A percentile compares a stretch with the other conserved stretches of the same genome.
These are phyloP conservation scores for Tipula vernalis DNA, from an alignment of 2,888 invertebrate species.

Conservation along the genomic window DNA sequence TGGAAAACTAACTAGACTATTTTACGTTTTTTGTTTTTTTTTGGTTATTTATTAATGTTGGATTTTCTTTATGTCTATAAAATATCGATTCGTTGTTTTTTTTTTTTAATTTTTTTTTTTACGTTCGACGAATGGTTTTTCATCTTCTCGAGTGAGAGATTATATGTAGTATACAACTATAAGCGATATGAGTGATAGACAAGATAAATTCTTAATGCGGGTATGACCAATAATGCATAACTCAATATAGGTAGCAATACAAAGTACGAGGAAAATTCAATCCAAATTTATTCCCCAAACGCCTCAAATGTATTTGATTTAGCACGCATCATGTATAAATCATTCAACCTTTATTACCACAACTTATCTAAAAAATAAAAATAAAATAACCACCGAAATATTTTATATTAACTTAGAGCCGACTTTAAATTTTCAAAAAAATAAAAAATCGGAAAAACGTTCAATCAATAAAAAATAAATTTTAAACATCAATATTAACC, in stretches of 20 bases:
- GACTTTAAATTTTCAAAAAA: neutral
- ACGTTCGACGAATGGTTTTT: neutral
- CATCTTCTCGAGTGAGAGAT: neutral
- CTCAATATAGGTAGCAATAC: neutral
- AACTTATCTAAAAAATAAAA: neutral
- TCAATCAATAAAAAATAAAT: conserved; percentile 4
- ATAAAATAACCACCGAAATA: neutral
- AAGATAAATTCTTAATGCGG: neutral
- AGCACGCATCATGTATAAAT: neutral
- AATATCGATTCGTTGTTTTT: neutral
- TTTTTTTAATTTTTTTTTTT: neutral
- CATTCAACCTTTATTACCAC: neutral
- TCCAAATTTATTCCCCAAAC: neutral
- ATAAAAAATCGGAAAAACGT: neutral
- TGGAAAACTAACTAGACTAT: conserved; percentile 4
- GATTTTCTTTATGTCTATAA: neutral
- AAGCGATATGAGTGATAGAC: neutral
- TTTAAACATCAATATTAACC: neutral
- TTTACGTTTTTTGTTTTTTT: neutral
- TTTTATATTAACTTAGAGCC: neutral
- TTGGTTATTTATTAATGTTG: neutral
- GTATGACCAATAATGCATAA: neutral
- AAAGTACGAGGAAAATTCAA: neutral
- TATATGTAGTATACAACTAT: neutral
- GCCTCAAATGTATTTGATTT: neutral